Conservation (phyloP, 1,140 invertebrate species). For the Chymomyza costata region DNA sequence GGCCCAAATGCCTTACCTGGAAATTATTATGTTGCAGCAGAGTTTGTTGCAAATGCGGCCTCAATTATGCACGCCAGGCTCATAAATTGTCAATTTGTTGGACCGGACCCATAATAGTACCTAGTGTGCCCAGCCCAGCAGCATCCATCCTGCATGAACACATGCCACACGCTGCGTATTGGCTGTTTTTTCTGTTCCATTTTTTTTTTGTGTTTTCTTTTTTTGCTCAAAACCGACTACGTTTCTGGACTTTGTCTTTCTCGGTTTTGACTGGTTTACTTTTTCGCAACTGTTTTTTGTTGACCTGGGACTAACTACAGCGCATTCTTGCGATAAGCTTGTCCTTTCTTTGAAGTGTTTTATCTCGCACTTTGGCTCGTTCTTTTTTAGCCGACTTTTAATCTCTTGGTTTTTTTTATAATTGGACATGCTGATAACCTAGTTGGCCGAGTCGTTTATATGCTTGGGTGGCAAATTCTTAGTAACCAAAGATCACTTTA, state of each 20-base stretch:
- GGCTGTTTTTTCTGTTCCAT: constrained; percentile 27
- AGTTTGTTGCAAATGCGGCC: constrained; percentile 31
- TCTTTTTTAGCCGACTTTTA: too few relatives aligned
- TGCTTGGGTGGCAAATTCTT: constrained; percentile 41
- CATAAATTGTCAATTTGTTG: constrained; percentile 67
- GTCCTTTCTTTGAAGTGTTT: constrained; percentile 49
- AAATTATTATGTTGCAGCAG: constrained; percentile 37
- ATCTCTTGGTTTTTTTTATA: constrained; percentile 37
- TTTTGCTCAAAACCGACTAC: too few relatives aligned
- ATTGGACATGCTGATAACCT: constrained; percentile 60
- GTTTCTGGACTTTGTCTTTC: too few relatives aligned
- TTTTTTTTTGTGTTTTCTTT: constrained; percentile 32
- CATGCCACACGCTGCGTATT: too few relatives aligned
- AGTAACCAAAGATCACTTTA: too few relatives aligned
- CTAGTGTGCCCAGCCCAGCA: constrained; percentile 15
- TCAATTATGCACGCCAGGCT: constrained; percentile 58
- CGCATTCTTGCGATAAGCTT: constrained; percentile 17
- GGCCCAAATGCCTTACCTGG: constrained; percentile 41
- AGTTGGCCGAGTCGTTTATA: background rate
- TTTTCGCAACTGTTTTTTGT: constrained; percentile 35
- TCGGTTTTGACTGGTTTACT: too few relatives aligned
- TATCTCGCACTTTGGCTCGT: constrained; percentile 65
- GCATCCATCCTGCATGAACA: too few relatives aligned
- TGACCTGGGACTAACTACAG: constrained; percentile 27
- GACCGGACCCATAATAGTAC: constrained; percentile 21